Base-by-base conservation (phyloP, 2,888 invertebrate species). In the Acrobasis repandana region DNA sequence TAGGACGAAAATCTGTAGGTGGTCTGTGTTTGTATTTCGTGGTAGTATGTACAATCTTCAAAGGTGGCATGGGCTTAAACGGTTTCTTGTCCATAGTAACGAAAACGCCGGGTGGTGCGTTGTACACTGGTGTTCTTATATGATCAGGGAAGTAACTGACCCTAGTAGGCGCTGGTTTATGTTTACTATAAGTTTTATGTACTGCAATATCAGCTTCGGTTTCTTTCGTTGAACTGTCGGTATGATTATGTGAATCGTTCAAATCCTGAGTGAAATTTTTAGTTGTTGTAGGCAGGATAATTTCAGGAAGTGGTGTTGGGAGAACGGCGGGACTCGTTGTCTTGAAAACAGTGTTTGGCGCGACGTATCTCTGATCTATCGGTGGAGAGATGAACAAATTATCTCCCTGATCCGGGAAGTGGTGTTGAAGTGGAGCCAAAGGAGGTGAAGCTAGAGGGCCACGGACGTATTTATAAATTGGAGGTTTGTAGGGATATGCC, bases 31-130 rank as follows among this genome's bases (percentile, higher is more conserved):
- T 88, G 5, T 78, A 78, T 65, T 87, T 90, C 1, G 75, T 65
- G 28, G 28, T 28, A 2, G 73, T 65, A 56, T 85, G 78, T 18
- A 70, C 63, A 14, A 74, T 69, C 63, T 90, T 91, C n/a, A 91
- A 61, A 1, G 91, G 91, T 14, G 92, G 92, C 88, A 92, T 80
- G 9, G 92, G 92, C 66, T 90, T 92, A 59, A 92, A 91, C 1
- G 91, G 90, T 58, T 92, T 92, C 65, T 90, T 92, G 62, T 92
- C 91, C 89, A 89, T 88, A 6, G 88, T 88, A 10, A 85, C 85
- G 61, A 92, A 91, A 3, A 92, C 86, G 36, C 92, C 92, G 0
- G 91, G 92, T 0, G 91, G 92, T 11, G 92, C 89, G 67, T 86
- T 91, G 65, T 86, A 91, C 11, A 92, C 78, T 5, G 91, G 91